Percentiles rank a stretch among this genome's conserved stretches.
These are phyloP conservation scores for Portunus trituberculatus DNA, from an alignment of 1,140 invertebrate genomes.

Conservation along the genomic window DNA sequence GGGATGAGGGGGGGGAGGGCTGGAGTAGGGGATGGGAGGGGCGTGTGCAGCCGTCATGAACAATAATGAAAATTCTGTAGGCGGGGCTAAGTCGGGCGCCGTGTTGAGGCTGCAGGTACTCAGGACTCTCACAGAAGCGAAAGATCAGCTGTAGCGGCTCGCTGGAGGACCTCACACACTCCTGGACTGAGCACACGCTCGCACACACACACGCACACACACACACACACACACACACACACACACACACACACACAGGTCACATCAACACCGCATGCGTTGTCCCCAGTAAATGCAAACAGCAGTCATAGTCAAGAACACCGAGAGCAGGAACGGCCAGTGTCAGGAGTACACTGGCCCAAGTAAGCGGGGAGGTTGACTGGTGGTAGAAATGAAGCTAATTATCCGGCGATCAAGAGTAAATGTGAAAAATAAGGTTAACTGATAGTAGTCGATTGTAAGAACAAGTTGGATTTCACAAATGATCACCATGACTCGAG, in stretches of 20 bases:
- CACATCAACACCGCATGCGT: neutral
- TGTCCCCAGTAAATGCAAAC: slow-evolving; percentile 11
- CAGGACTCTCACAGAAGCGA: slow-evolving; percentile 64
- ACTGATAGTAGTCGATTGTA: no score
- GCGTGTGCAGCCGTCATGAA: slow-evolving; percentile 43
- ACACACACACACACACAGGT: neutral
- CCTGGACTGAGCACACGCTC: neutral
- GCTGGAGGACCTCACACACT: slow-evolving; percentile 46
- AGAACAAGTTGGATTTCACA: neutral
- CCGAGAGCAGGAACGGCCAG: neutral
- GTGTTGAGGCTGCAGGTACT: slow-evolving; percentile 71
- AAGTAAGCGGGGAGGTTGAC: neutral
- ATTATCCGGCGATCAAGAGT: neutral
- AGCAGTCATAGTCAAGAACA: neutral
- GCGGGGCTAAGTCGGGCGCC: slow-evolving; percentile 73
- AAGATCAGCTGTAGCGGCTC: slow-evolving; percentile 65
- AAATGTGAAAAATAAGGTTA: neutral
- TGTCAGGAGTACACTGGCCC: neutral
- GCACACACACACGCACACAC: neutral
- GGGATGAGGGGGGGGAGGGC: neutral
- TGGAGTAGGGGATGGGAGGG: neutral
- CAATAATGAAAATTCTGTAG: slow-evolving; percentile 39
- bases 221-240: no score
- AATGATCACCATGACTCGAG: neutral
- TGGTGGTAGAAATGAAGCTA: neutral